Evolutionary conservation across 2,888 invertebrate genomes (phyloP), one percentile per base, ranked within the genome.

Genomic region (Hetaerina titia): DNA sequence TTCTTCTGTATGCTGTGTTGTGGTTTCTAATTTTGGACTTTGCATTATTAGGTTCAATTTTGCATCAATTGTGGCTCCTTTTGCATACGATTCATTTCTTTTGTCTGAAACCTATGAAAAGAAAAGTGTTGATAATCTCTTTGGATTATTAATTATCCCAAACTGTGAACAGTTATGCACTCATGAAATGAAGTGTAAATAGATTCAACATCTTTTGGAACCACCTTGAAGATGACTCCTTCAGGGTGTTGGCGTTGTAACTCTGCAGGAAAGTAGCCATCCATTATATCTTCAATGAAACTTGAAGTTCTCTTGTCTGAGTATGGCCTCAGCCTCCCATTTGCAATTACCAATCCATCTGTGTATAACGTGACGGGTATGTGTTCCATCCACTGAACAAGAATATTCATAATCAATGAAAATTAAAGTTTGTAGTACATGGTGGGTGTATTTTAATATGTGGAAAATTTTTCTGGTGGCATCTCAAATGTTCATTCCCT

Each of bases 191-290:
- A 45, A 45, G 45, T 45, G 45, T 4, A 1, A 45, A 45, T 45
- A 45, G 45, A 45, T 2, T 45, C 45, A n/a, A n/a, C n/a, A 45
- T 45, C 22, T 11, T 17, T 2, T 89, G 89, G 22, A 8, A 89
- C n/a, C 58, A 56, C 89, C 89, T 89, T 57, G 22, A 89, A 56
- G 58, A 89, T 57, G 22, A 89, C 89, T 9, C 89, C 89, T 45
- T 89, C 89, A 13, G 89, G 89, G 58, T 89, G n/a, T 58, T 58
- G 89, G 58, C 57, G 56, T 22, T 89, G 89, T 1, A 89, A 15
- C 45, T 89, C 89, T 56, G 89, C 89, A 7, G 89, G 56, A 9
- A 89, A 89, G 58, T 17, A 89, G n/a, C 89, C 89, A 58, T 89
- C 89, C 89, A 89, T 89, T 19, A 89, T 57, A n/a, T 89, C 89